Evolutionary conservation across 2,888 invertebrate genomes (phyloP), one percentile per base, ranked within the genome.

Genomic region (Ophraella communa): DNA sequence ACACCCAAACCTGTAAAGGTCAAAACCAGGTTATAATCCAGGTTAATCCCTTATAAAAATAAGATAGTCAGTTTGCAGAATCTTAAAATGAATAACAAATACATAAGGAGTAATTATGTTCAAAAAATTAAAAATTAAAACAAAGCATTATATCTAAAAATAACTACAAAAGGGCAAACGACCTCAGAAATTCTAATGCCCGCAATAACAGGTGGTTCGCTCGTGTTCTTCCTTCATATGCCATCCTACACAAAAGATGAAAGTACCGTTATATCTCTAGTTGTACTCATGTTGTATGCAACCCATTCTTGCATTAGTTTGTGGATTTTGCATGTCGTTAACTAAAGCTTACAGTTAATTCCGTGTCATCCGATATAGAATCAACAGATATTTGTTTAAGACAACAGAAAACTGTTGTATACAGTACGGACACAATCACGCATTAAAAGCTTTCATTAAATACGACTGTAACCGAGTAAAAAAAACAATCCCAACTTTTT

Each of bases 261-360:
- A 39, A 39, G 8, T 39, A 7, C 39, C 39, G 39, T 39, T 39
- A 39, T 39, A 17, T 17, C 17, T 39, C 14, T 17, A 39, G 17
- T 39, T 17, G 39, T 39, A 17, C 17, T 39, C 7, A 17, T 39
- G 17, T 39, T 39, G 39, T 39, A 5, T 39, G 39, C 39, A 39
- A 14, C 17, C 39, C 7, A 39, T 39, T 47, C 47, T 47, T 47
- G 21, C 23, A 47, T 21, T 18, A 18, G 42, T 14, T 47, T 4
- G n/a, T n/a, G 47, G 23, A 21, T 47, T 47, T 47, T 47, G 47
- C 47, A 47, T 47, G 47, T 23, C 23, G 20, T 21, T 23, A 47
- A 47, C n/a, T 23, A 23, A 47, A 47, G 20, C 23, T 20, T 47
- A 47, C 47, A 21, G 47, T 47, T 47, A 47, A n/a, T 23, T 47